Base-by-base conservation (phyloP, 2,888 invertebrate genomes). In the Emmelina monodactyla region DNA sequence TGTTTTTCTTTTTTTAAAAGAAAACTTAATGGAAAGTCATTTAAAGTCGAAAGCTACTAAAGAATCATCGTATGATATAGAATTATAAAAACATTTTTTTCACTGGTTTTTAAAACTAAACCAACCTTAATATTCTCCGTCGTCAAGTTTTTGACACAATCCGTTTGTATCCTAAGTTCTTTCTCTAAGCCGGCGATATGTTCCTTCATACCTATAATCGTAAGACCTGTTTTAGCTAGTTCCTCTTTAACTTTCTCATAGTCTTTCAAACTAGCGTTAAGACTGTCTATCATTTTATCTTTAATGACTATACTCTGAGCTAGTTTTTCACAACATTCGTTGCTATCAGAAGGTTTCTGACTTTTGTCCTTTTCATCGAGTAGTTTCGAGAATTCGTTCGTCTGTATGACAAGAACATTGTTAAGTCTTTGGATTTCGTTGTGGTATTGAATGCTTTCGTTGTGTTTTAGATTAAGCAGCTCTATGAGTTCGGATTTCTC, bases 381-480 rank as follows among this genome's bases (percentile, higher is more conserved):
- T 0, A 64, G 34, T 35, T 45, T 59, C 41, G 67, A 69, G 29
- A 62, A 67, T 43, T 78, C 72, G 38, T 64, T 64, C 2, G 51
- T 63, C 49, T 83, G 83, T 42, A 86, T 83, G 14, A 81, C 53
- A 7, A 87, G 46, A 1, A 84, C 68, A 38, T 84, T 83, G 37
- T 86, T 86, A 29, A 95, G 63, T 16, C 92, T 82, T 58, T 94
- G 91, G 38, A 94, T 89, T 76, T 96, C 95, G 16, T 79, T 83
- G 53, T 95, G 92, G 60, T 94, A 95, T 41, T 88, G 86, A 16
- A 92, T 66, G 55, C 88, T 92, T 70, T 95, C 94, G 39, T 89
- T 85, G 53, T 95, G 94, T 65, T 95, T 95, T 37, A 87, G 78
- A 51, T 89, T 90, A 1, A 94, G 72, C 9, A 88, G 71, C 43